Evolutionary conservation across 1,140 invertebrate species (phyloP).

Genomic region (Pygmarrhopalites habei): DNA sequence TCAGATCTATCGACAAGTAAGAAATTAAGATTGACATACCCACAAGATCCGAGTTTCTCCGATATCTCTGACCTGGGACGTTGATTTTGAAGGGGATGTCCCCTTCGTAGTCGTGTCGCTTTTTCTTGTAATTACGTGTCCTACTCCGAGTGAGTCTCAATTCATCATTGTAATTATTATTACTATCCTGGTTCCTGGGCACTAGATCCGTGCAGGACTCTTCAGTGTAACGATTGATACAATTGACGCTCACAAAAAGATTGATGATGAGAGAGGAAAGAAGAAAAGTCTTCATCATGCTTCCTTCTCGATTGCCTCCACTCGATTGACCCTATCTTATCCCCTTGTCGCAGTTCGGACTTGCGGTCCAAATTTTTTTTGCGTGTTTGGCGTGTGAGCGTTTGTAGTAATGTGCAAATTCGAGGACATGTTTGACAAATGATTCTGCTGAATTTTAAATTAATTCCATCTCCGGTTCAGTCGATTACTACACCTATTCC

Average conservation of each 20-base stretch:
- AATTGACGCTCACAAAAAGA: background rate
- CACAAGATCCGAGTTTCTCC: slow-evolving; percentile 27
- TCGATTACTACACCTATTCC: too few relatives aligned
- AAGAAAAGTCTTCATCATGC: background rate
- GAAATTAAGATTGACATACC: slow-evolving; percentile 33
- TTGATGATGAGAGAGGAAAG: background rate
- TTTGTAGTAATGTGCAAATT: too few relatives aligned
- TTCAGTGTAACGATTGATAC: slow-evolving; percentile 23
- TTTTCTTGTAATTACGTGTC: slow-evolving; percentile 2
- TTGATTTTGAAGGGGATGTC: slow-evolving; percentile 23
- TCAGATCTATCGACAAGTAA: too few relatives aligned
- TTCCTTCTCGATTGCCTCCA: background rate
- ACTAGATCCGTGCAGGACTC: slow-evolving; percentile 29
- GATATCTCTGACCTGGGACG: slow-evolving; percentile 24
- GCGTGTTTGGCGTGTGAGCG: too few relatives aligned
- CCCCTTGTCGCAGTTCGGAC: slow-evolving; percentile 9
- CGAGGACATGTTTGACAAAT: too few relatives aligned
- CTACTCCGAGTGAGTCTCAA: background rate
- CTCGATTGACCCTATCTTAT: background rate
- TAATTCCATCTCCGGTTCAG: too few relatives aligned
- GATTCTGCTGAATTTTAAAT: too few relatives aligned
- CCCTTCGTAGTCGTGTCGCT: slow-evolving; percentile 18
- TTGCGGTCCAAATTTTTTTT: background rate
- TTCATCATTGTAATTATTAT: slow-evolving; percentile 14
- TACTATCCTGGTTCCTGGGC: slow-evolving; percentile 20